Conservation (phyloP, 2,888 invertebrate species). For the Drosophila falleni region DNA sequence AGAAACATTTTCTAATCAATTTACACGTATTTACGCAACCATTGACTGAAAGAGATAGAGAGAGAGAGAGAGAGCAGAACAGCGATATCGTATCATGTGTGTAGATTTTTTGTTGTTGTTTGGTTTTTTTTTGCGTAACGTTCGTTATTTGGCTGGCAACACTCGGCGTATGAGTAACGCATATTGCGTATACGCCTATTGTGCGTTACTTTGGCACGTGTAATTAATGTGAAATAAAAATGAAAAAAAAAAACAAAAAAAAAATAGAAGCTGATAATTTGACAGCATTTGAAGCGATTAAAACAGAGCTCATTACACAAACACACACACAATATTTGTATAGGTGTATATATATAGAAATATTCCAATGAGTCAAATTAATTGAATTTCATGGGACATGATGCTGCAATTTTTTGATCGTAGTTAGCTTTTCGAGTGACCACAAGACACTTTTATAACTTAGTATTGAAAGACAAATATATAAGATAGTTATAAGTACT, state of each 20-base stretch:
- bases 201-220: conserved; percentile 45
- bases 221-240: conserved; percentile 51
- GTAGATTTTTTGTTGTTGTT: conserved; percentile 22
- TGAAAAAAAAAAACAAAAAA: conserved; percentile 1
- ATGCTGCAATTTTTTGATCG: conserved; percentile 25
- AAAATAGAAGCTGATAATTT: conserved; percentile 36
- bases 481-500: conserved; percentile 12
- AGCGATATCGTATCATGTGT: conserved; percentile 19
- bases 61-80: neutral
- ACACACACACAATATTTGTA: neutral
- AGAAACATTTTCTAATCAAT: conserved; percentile 8
- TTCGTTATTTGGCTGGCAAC: conserved; percentile 47
- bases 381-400: conserved; percentile 19
- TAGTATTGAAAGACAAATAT: conserved; percentile 7
- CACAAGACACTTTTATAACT: neutral
- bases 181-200: conserved; percentile 27
- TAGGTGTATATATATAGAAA: neutral
- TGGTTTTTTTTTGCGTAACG: conserved; percentile 43
- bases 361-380: conserved; percentile 14
- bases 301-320: conserved; percentile 24
- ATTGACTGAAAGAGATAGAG: neutral
- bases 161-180: conserved; percentile 67
- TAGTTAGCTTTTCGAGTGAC: conserved; percentile 6
- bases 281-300: conserved; percentile 36
- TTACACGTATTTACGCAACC: conserved; percentile 14